Evolutionary conservation across 2,797 vertebrate species (phyloP).

Genomic region (Cercopithecus neglectus): DNA sequence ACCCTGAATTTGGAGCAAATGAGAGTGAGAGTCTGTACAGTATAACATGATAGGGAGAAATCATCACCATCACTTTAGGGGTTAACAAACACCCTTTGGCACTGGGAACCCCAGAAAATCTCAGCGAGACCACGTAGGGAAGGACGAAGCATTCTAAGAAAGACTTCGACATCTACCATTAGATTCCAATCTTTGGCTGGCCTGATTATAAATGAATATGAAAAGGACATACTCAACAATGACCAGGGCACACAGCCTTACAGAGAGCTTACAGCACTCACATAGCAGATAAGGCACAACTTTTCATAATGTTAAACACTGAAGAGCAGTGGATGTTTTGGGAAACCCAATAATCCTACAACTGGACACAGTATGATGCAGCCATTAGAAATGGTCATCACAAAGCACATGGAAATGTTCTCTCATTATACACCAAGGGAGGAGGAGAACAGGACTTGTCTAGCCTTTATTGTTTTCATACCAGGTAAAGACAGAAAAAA

Average conservation of each 20-base stretch:
- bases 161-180: background rate
- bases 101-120: background rate
- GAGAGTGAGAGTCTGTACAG: background rate
- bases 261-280: background rate
- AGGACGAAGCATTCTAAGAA: background rate
- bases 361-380: background rate
- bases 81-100: background rate
- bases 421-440: rapidly evolving
- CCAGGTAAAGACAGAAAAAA: background rate
- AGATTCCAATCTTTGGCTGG: background rate
- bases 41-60: background rate
- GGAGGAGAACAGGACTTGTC: background rate
- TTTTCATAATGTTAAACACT: background rate
- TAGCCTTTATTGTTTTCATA: background rate
- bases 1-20: background rate
- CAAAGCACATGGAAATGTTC: background rate
- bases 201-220: background rate
- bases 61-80: background rate
- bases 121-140: background rate
- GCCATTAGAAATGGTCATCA: background rate
- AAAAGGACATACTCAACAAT: background rate
- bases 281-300: background rate
- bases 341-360: background rate
- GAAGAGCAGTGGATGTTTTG: background rate
- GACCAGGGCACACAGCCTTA: background rate